Conservation (phyloP, 2,888 invertebrate species). For the Pammene fasciana region DNA sequence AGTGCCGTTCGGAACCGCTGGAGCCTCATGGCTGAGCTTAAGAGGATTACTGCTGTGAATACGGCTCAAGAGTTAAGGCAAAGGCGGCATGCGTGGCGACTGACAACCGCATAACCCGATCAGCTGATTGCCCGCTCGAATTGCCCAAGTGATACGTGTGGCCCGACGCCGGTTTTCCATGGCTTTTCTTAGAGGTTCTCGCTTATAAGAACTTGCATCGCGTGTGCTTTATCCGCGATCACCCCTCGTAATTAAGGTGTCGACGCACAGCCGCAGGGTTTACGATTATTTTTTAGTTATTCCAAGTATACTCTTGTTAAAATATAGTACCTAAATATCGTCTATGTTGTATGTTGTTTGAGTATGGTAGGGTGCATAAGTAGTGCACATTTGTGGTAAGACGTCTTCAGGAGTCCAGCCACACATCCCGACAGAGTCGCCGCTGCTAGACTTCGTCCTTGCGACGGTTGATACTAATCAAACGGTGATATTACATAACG, state of each 20-base stretch:
- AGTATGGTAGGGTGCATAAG: background rate
- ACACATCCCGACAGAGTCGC: slow-evolving; percentile 28
- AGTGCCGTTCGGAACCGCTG: slow-evolving; percentile 9
- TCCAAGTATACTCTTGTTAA: background rate
- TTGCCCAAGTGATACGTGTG: slow-evolving; percentile 50
- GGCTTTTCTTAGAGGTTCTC: slow-evolving; percentile 56
- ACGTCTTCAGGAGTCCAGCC: background rate
- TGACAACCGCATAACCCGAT: slow-evolving; percentile 47
- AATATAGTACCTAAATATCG: background rate
- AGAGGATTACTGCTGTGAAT: slow-evolving; percentile 39
- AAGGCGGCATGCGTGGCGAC: slow-evolving; percentile 23
- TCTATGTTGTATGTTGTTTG: background rate
- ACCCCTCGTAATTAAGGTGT: slow-evolving; percentile 52
- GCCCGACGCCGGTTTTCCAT: slow-evolving; percentile 51
- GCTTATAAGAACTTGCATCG: slow-evolving; percentile 48
- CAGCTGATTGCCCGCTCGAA: slow-evolving; percentile 65
- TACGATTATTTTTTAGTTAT: slow-evolving; percentile 54
- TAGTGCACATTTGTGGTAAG: background rate
- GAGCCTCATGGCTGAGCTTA: slow-evolving; percentile 28
- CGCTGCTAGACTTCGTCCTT: slow-evolving; percentile 59
- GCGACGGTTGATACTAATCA: slow-evolving; percentile 54
- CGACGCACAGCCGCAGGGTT: slow-evolving; percentile 52
- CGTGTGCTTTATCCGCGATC: slow-evolving; percentile 58
- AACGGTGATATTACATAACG: slow-evolving; percentile 71
- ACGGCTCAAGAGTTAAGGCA: slow-evolving; percentile 28